Conservation (phyloP, 2,797 vertebrate species). For the Rhinella marina region DNA sequence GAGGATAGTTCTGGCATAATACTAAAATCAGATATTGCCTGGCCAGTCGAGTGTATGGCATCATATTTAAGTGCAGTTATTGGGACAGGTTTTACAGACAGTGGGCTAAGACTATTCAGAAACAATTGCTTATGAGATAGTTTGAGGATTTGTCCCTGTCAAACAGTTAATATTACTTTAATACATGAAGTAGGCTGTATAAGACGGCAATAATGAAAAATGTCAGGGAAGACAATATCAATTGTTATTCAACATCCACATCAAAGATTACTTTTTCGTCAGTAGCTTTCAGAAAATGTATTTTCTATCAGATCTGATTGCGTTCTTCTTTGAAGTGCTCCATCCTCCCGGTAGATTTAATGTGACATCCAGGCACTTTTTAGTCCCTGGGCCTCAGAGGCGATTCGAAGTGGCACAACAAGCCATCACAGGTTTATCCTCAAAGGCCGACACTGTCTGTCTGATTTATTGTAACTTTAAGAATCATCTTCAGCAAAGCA, state of each 20-base stretch:
- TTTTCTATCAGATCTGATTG: conserved; percentile 90
- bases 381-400: conserved; percentile 84
- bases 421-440: conserved; percentile 86
- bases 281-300: conserved; percentile 88
- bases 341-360: conserved; percentile 85
- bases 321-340: conserved; percentile 84
- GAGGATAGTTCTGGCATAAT: conserved; percentile 69
- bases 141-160: conserved; percentile 90
- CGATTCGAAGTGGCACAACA: conserved; percentile 85
- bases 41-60: conserved; percentile 73
- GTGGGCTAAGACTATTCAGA: conserved; percentile 83
- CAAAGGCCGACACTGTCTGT: conserved; percentile 86
- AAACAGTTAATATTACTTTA: conserved; percentile 97
- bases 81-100: conserved; percentile 81
- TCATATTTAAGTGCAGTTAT: conserved; percentile 82
- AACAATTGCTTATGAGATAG: conserved; percentile 85
- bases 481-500: conserved; percentile 85
- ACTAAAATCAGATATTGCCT: conserved; percentile 75
- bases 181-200: conserved; percentile 90
- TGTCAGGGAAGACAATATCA: conserved; percentile 98
- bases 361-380: conserved; percentile 87
- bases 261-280: conserved; percentile 96
- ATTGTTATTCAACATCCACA: conserved; percentile 98
- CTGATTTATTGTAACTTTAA: conserved; percentile 90
- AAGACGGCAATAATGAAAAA: conserved; percentile 98